Evolutionary conservation across 2,797 vertebrate genomes (phyloP), one percentile per base, ranked within the genome.

Genomic region (Pelodytes ibericus): DNA sequence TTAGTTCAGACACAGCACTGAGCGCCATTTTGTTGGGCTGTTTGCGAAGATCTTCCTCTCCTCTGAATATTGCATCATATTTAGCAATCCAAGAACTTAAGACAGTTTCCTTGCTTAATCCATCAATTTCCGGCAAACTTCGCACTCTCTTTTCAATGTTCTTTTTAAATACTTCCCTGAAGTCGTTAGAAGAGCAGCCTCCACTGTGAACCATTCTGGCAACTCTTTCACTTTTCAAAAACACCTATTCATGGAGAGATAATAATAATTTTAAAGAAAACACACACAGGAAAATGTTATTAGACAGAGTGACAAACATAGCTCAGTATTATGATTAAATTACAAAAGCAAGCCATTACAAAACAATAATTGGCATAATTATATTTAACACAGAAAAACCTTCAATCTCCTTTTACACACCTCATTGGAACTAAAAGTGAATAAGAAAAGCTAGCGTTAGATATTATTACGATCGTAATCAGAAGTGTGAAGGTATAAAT

Each of bases 31-130:
- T 91, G 29, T 87, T 93, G 0, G 91, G 84, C 18, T 92, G 91
- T 74, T 93, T 94, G 75, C 92, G 89, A 6, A 92, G 81, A 75
- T 95, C 95, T 79, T 95, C 94, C 79, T 96, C 95, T 3, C 94
- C 94, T 71, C 88, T 89, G 82, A 89, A 95, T 82, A 96, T 96
- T 80, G 93, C 89, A 59, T 96, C 95, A 0, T 92, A 96, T 71
- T 96, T 96, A 74, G 94, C 93, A 75, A 96, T 93, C 95, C 95
- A 96, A 22, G 94, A 95, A 80, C 93, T 95, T 72, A 96, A 83
- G 58, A 96, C 95, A 0, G 94, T 96, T 85, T 95, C 95, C 85
- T 96, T 96, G 89, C 94, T 95, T 81, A 96, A 84, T 71, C 95
- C 95, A 11, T 95, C 94, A 0, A 96, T 96, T 86, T 96, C 95